phyloP scores from a whole-genome alignment of 2,113 vertebrate genomes.

The Dasyurus viverrinus region DNA sequence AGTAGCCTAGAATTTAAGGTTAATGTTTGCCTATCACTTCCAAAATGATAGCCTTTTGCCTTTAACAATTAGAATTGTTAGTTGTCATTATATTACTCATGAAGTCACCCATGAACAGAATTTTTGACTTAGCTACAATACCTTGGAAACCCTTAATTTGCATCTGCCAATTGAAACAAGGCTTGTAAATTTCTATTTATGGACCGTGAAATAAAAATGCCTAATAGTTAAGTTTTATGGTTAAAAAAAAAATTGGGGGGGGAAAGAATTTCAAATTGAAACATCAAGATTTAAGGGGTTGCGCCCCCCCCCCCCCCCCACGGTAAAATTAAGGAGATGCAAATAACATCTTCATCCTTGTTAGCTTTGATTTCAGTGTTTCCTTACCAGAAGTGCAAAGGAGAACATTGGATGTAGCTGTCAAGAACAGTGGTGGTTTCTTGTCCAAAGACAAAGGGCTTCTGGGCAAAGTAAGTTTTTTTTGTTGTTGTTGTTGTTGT shows the following conservation, averaged over 20 bases:
- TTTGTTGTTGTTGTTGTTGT: no score
- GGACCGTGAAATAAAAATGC: background rate
- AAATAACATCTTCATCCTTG: background rate
- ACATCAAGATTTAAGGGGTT: background rate
- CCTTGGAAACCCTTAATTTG: background rate
- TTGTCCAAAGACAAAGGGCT: constrained; percentile 97
- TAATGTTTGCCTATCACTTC: background rate
- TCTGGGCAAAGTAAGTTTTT: constrained; percentile 92
- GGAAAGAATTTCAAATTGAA: background rate
- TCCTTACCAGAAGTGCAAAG: constrained; percentile 92
- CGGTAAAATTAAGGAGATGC: background rate
- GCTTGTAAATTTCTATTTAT: background rate
- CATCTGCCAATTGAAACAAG: background rate
- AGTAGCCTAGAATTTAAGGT: background rate
- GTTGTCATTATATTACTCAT: background rate
- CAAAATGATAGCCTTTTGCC: background rate
- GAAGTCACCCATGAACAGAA: background rate
- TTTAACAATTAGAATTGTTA: background rate
- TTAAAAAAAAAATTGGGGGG: background rate
- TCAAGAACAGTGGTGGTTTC: constrained; percentile 96
- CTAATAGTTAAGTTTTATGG: background rate
- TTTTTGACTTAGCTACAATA: background rate
- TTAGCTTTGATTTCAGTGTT: constrained; percentile 96
- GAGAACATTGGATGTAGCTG: constrained; percentile 94
- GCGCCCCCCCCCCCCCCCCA: no score